phyloP scores from a whole-genome alignment of 2,888 invertebrate genomes.

The Spilarctia lutea region DNA sequence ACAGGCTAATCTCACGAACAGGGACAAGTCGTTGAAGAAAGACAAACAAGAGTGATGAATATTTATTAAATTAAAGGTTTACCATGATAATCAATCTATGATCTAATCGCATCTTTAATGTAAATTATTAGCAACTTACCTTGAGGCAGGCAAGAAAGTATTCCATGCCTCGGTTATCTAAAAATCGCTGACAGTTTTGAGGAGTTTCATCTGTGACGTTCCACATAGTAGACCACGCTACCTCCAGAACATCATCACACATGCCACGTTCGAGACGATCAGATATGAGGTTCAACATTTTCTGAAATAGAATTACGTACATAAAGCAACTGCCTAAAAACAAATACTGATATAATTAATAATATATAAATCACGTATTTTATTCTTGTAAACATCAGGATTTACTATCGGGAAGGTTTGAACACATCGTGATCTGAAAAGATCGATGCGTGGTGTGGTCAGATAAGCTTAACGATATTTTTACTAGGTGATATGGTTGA shows the following conservation, averaged over 20 bases:
- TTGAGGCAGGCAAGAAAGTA: conserved; percentile 95
- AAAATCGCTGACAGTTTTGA: conserved; percentile 96
- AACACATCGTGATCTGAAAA: background rate
- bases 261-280: conserved; percentile 91
- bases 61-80: too few species aligned
- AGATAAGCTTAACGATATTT: too few species aligned
- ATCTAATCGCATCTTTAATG: too few species aligned
- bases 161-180: conserved; percentile 95
- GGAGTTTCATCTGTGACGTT: conserved; percentile 99
- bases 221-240: conserved; percentile 99
- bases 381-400: background rate
- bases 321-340: background rate
- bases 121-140: conserved; percentile 77
- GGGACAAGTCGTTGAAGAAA: too few species aligned
- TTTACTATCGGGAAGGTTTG: background rate
- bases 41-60: too few species aligned
- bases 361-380: too few species aligned
- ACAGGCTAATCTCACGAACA: too few species aligned
- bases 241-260: conserved; percentile 98
- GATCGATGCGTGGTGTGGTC: too few species aligned
- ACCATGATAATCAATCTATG: too few species aligned
- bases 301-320: conserved; percentile 60
- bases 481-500: too few species aligned
- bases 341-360: background rate
- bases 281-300: conserved; percentile 95